These are phyloP conservation scores for Acheta domesticus DNA, from an alignment of 2,888 invertebrate species.

Conservation along the genomic window DNA sequence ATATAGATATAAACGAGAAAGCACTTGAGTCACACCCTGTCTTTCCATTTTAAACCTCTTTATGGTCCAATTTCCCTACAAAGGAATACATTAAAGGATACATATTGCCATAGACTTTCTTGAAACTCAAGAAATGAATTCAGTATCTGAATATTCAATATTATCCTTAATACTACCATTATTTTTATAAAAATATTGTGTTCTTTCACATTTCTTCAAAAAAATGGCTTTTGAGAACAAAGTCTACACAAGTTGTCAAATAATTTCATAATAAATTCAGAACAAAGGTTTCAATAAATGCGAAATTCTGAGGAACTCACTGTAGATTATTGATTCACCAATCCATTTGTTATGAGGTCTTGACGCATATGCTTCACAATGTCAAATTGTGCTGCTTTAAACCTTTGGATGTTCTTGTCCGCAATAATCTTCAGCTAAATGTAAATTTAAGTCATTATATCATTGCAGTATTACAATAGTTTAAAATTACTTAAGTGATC, in stretches of 20 bases:
- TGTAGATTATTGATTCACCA: constrained; percentile 92
- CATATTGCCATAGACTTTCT: background rate
- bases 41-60: constrained; percentile 99
- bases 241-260: too few species aligned
- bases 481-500: background rate
- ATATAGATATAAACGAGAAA: constrained; percentile 95
- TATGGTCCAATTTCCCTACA: constrained; percentile 97
- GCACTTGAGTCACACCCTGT: constrained; percentile 94
- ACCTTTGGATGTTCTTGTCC: constrained; percentile 93
- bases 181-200: too few species aligned
- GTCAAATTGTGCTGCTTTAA: constrained; percentile 94
- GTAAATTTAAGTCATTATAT: background rate
- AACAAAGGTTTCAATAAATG: too few species aligned
- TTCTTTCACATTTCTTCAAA: too few species aligned
- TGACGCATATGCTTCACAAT: constrained; percentile 94
- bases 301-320: constrained; percentile 54
- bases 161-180: too few species aligned
- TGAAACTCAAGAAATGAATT: too few species aligned
- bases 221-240: too few species aligned
- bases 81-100: constrained; percentile 12
- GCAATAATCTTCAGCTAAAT: constrained; percentile 79
- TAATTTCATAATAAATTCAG: too few species aligned
- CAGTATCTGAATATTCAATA: too few species aligned
- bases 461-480: background rate
- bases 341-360: constrained; percentile 88